Percentiles rank a stretch among this genome's conserved stretches.
Evolutionary conservation across 2,113 vertebrate species (phyloP).

Genomic region (Atractosteus spatula): DNA sequence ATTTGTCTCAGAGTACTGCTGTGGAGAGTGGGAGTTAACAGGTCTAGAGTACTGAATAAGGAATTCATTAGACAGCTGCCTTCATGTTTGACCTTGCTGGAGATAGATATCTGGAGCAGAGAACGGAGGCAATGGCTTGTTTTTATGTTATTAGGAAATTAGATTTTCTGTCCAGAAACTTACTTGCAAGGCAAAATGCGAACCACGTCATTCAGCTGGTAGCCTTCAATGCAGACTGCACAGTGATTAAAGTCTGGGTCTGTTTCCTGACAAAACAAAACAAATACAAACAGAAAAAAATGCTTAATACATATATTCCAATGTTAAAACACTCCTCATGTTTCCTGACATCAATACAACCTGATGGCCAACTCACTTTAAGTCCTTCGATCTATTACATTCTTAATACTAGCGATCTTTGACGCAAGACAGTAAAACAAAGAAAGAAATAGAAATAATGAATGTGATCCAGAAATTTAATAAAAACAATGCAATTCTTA

Average conservation of each 20-base stretch:
- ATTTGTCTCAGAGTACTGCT: not conserved
- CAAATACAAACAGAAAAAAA: not conserved
- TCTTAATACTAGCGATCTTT: too few relatives aligned
- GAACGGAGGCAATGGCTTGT: not conserved
- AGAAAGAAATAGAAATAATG: too few relatives aligned
- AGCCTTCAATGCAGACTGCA: conserved; percentile 95
- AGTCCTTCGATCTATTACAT: too few relatives aligned
- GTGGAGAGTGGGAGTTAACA: not conserved
- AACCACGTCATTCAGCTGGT: conserved; percentile 94
- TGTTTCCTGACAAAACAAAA: conserved; percentile 76
- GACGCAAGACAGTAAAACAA: too few relatives aligned
- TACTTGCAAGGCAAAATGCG: conserved; percentile 98
- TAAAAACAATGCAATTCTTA: too few relatives aligned
- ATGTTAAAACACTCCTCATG: too few relatives aligned
- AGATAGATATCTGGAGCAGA: too few relatives aligned
- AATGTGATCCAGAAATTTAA: too few relatives aligned
- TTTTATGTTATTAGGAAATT: too few relatives aligned
- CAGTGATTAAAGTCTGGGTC: conserved; percentile 97
- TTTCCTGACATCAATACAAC: too few relatives aligned
- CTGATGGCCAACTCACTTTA: too few relatives aligned
- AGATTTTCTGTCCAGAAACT: conserved; percentile 39
- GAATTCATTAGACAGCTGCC: not conserved
- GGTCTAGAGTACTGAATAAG: not conserved
- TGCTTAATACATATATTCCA: not conserved
- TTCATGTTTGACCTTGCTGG: not conserved